Evolutionary conservation across 2,113 vertebrate species (phyloP).

Genomic region (Motacilla alba): DNA sequence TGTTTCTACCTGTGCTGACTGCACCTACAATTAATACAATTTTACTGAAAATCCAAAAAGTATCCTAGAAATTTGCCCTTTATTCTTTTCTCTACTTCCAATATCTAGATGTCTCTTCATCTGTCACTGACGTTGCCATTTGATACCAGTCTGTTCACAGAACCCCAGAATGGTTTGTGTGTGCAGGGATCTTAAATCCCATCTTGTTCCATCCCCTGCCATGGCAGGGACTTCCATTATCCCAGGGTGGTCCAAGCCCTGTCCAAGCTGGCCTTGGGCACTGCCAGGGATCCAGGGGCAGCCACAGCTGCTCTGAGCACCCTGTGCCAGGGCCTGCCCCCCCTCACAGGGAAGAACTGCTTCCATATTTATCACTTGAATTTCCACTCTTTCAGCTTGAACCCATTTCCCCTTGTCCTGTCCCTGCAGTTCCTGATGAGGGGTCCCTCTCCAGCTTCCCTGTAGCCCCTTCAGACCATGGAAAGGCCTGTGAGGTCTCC

Average conservation of each 20-base stretch:
- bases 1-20: neutral
- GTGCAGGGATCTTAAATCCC: neutral
- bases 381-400: neutral
- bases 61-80: neutral
- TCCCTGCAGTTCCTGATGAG: neutral
- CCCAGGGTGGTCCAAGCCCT: rapidly evolving
- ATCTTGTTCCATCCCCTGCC: neutral
- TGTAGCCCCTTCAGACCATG: neutral
- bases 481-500: neutral
- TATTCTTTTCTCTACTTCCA: neutral
- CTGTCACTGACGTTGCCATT: neutral
- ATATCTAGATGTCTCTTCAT: neutral
- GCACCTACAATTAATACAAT: neutral
- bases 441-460: neutral
- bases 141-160: rapidly evolving
- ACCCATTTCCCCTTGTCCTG: too few species aligned
- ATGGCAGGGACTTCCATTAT: neutral
- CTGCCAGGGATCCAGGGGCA: neutral
- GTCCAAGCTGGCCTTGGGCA: rapidly evolving
- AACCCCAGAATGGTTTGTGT: neutral
- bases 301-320: neutral
- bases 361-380: neutral
- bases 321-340: neutral
- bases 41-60: neutral
- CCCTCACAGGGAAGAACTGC: rapidly evolving